phyloP scores from a whole-genome alignment of 2,113 vertebrate genomes.

The Engraulis encrasicolus region DNA sequence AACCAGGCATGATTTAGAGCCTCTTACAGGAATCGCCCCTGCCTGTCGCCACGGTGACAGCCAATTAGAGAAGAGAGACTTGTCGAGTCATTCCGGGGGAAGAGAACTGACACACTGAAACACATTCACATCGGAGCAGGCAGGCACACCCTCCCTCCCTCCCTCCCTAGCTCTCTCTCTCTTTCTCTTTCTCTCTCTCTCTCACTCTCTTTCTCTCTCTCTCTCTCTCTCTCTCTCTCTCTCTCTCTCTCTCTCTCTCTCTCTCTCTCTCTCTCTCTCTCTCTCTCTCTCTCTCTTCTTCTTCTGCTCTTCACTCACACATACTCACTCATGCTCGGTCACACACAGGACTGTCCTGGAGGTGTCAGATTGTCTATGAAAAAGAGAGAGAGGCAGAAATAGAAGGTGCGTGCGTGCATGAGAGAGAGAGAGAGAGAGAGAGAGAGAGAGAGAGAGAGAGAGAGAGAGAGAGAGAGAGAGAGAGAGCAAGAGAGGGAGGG shows the following conservation, averaged over 20 bases:
- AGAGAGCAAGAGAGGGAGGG: not conserved
- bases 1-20: constrained; percentile 59
- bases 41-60: constrained; percentile 39
- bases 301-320: no score
- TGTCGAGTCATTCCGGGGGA: not conserved
- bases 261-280: no score
- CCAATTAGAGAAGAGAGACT: constrained; percentile 47
- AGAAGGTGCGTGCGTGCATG: not conserved
- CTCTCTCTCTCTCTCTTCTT: no score
- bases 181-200: not conserved
- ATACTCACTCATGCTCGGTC: constrained; percentile 22
- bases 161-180: not conserved
- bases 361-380: not conserved
- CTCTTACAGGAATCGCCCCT: constrained; percentile 64
- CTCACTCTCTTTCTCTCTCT: constrained; percentile 18
- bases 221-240: constrained; percentile 13
- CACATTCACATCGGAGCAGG: not conserved
- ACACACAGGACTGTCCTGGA: not conserved
- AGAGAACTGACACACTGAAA: not conserved
- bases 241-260: no score
- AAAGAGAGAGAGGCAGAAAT: not conserved
- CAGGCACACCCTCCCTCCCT: not conserved
- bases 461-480: not conserved
- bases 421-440: no score
- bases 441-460: not conserved